These are phyloP conservation scores for Loriculus beryllinus DNA, from an alignment of 2,797 vertebrate genomes.

Conservation along the genomic window DNA sequence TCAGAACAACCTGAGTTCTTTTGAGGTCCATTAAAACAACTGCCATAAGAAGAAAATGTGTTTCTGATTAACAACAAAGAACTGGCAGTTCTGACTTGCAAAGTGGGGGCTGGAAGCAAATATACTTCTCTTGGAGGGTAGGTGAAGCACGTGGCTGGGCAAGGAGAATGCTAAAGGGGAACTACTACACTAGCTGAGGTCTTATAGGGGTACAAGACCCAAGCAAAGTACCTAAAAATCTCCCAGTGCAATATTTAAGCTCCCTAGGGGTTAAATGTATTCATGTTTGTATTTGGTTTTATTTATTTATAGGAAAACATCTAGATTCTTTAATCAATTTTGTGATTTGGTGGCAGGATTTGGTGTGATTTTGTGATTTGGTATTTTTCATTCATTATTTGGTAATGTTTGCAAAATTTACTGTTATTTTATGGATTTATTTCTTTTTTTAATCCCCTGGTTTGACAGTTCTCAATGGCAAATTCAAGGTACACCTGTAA, in stretches of 20 bases:
- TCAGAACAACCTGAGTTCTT: background rate
- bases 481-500: background rate
- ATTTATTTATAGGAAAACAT: background rate
- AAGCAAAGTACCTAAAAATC: background rate
- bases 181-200: background rate
- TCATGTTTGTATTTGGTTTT: background rate
- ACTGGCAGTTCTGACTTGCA: background rate
- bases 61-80: background rate
- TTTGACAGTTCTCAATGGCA: background rate
- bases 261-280: background rate
- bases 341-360: background rate
- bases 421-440: background rate
- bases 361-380: background rate
- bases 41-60: background rate
- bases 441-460: background rate
- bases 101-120: background rate
- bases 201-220: background rate
- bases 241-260: background rate
- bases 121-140: background rate
- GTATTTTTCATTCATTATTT: background rate
- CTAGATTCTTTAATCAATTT: background rate
- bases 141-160: rapidly evolving
- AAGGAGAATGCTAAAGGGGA: background rate
- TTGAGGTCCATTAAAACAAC: background rate
- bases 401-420: background rate